phyloP scores from a whole-genome alignment of 1,140 invertebrate genomes.

The Prorops nasuta region DNA sequence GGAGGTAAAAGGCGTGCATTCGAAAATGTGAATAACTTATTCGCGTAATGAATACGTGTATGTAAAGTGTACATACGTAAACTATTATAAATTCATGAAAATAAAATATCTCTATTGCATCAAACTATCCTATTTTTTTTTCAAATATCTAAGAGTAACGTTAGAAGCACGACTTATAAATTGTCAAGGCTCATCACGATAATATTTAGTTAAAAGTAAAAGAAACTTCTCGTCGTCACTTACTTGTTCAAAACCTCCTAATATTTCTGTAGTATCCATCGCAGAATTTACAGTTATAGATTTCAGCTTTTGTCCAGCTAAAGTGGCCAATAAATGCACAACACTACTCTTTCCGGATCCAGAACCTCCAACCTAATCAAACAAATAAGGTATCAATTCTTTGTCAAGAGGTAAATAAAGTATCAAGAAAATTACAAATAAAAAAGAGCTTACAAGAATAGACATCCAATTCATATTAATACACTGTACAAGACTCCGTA shows the following conservation, averaged over 20 bases:
- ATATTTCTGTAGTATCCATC: slow-evolving; percentile 92
- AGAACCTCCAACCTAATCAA: slow-evolving; percentile 69
- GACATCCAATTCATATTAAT: slow-evolving; percentile 90
- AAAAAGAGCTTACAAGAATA: slow-evolving; percentile 69
- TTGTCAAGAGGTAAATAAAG: background rate
- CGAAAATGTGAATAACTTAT: no score
- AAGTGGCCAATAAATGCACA: slow-evolving; percentile 72
- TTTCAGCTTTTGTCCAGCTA: slow-evolving; percentile 73
- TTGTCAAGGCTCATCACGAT: no score
- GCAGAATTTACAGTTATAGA: slow-evolving; percentile 85
- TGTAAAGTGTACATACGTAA: no score
- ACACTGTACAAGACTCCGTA: slow-evolving; percentile 79
- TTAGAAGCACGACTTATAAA: no score
- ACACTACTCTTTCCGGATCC: slow-evolving; percentile 81
- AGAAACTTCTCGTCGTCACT: no score
- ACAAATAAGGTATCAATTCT: slow-evolving; percentile 2
- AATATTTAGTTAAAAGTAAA: no score
- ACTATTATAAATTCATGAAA: no score
- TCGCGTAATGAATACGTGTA: no score
- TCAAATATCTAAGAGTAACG: background rate
- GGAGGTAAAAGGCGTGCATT: no score
- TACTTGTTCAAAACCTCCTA: slow-evolving; percentile 96
- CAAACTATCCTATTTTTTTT: no score
- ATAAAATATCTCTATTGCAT: no score
- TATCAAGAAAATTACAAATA: background rate